phyloP scores from a whole-genome alignment of 2,113 vertebrate genomes.

The Planiliza haematocheilus region DNA sequence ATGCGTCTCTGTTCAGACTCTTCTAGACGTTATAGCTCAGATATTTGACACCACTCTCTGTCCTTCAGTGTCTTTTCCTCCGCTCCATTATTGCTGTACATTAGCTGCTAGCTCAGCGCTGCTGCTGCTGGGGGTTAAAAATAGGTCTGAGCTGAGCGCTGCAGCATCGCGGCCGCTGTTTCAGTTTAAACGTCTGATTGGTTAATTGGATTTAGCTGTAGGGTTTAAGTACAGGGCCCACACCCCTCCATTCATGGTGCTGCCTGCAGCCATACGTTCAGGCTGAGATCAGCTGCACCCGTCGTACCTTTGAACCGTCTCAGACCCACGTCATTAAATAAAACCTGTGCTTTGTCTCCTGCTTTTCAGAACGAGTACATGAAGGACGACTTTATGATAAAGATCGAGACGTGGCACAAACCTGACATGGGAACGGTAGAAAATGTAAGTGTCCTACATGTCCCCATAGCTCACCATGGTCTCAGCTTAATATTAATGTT shows the following conservation, averaged over 20 bases:
- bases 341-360: slow-evolving; percentile 24
- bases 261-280: background rate
- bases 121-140: slow-evolving; percentile 12
- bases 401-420: slow-evolving; percentile 99
- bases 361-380: slow-evolving; percentile 95
- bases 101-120: background rate
- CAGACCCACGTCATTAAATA: background rate
- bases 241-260: too few relatives aligned
- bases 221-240: too few relatives aligned
- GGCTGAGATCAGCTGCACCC: slow-evolving; percentile 17
- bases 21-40: too few relatives aligned
- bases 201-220: slow-evolving; percentile 69
- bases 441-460: slow-evolving; percentile 87
- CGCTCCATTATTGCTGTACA: too few relatives aligned
- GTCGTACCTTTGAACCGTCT: too few relatives aligned
- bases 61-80: too few relatives aligned
- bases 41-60: too few relatives aligned
- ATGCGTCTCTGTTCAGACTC: too few relatives aligned
- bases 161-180: slow-evolving; percentile 33
- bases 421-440: slow-evolving; percentile 93
- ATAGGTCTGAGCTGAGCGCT: slow-evolving; percentile 26
- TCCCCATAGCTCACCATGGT: too few relatives aligned
- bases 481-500: too few relatives aligned
- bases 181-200: slow-evolving; percentile 55
- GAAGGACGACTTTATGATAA: slow-evolving; percentile 99